These are phyloP conservation scores for Yponomeuta plumbellus DNA, from an alignment of 2,888 invertebrate species.

Conservation along the genomic window DNA sequence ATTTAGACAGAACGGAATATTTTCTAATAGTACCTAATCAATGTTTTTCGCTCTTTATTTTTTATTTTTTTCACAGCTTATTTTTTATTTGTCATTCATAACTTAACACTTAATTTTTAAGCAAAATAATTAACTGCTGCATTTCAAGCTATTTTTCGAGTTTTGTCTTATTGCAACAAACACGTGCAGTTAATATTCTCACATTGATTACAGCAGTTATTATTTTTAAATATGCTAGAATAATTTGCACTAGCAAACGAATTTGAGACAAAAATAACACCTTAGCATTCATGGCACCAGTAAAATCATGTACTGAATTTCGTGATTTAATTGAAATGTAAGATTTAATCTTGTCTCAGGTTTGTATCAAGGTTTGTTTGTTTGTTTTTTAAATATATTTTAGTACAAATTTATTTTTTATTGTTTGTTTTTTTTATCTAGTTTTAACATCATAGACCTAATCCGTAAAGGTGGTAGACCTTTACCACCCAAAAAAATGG, in stretches of 20 bases:
- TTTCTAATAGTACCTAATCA: neutral
- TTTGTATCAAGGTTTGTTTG: conserved; percentile 39
- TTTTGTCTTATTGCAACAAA: neutral
- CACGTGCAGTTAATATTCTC: neutral
- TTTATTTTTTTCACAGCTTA: conserved; percentile 64
- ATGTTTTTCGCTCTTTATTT: conserved; percentile 25
- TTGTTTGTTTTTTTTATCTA: conserved; percentile 40
- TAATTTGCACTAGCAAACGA: conserved; percentile 18
- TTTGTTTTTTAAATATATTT: conserved; percentile 24
- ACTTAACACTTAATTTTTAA: conserved; percentile 43
- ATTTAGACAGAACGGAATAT: conserved; percentile 1
- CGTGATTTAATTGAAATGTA: conserved; percentile 19
- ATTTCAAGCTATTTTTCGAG: neutral
- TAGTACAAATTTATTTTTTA: conserved; percentile 30
- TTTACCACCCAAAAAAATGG: neutral
- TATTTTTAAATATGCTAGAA: conserved; percentile 9
- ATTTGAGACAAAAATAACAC: conserved; percentile 26
- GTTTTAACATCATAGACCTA: conserved; percentile 46
- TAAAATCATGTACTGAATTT: neutral
- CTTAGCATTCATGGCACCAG: neutral
- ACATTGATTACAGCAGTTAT: neutral
- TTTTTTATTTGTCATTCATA: conserved; percentile 47
- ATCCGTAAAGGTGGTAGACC: neutral
- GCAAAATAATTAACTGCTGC: neutral
- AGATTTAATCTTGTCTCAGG: conserved; percentile 34